Evolutionary conservation across 2,888 invertebrate species (phyloP).

Genomic region (Mesodorylaimus sp.): DNA sequence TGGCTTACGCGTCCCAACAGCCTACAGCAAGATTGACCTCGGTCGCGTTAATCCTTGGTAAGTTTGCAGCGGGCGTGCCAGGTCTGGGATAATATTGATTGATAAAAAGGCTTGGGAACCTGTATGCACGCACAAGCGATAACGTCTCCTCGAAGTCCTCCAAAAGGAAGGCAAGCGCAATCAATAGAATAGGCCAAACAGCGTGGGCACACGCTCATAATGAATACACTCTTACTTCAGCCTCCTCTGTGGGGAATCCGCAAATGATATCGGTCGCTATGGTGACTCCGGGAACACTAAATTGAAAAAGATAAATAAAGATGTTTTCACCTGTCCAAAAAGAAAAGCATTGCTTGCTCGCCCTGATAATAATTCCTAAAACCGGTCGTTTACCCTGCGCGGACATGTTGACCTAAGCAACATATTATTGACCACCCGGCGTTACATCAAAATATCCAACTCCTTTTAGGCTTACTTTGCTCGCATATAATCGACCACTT

Average conservation of each 20-base stretch:
- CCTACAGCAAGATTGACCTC: slow-evolving; percentile 34
- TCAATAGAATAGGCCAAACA: too few species aligned
- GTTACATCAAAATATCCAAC: too few species aligned
- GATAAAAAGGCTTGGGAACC: slow-evolving; percentile 82
- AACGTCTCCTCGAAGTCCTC: slow-evolving; percentile 71
- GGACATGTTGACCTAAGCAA: too few species aligned
- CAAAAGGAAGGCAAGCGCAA: slow-evolving; percentile 2
- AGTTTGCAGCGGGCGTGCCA: slow-evolving; percentile 81
- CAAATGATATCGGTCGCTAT: slow-evolving; percentile 96
- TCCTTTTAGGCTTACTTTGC: slow-evolving; percentile 46
- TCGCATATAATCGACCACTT: slow-evolving; percentile 62
- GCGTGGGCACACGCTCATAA: too few species aligned
- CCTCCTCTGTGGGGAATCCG: slow-evolving; percentile 91
- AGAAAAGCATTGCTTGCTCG: too few species aligned
- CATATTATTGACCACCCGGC: too few species aligned
- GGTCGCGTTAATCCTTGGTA: slow-evolving; percentile 61
- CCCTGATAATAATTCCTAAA: too few species aligned
- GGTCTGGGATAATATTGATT: slow-evolving; percentile 94
- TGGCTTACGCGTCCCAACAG: too few species aligned
- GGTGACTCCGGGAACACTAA: slow-evolving; percentile 65
- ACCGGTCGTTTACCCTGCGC: too few species aligned
- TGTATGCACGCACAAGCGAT: slow-evolving; percentile 58
- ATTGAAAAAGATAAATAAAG: too few species aligned
- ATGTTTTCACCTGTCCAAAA: too few species aligned
- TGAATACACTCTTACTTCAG: slow-evolving; percentile 31